phyloP scores from a whole-genome alignment of 1,140 invertebrate species.

The Fopius arisanus region DNA sequence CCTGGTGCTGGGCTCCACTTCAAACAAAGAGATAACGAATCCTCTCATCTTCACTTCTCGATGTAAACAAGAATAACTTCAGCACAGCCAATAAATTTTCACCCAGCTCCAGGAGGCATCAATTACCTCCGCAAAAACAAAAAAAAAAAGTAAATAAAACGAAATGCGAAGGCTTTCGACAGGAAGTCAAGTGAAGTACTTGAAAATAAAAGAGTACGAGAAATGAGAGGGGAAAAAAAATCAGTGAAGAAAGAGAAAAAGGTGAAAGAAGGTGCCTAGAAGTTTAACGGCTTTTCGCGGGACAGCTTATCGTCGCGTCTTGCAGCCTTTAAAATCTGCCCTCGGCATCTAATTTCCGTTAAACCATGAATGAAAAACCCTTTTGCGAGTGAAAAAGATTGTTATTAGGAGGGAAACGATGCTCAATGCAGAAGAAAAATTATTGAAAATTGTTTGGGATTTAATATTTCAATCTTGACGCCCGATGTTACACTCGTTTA shows the following conservation, averaged over 20 bases:
- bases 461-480: slow-evolving; percentile 57
- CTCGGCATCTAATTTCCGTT: background rate
- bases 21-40: slow-evolving; percentile 11
- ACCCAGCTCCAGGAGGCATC: slow-evolving; percentile 6
- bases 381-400: background rate
- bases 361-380: background rate
- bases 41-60: background rate
- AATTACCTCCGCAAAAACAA: background rate
- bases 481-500: slow-evolving; percentile 9
- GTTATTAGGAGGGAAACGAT: background rate
- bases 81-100: slow-evolving; percentile 16
- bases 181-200: slow-evolving; percentile 8
- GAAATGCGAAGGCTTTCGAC: slow-evolving; percentile 12
- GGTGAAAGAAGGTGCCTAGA: slow-evolving; percentile 34
- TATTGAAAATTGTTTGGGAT: slow-evolving; percentile 14
- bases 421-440: background rate
- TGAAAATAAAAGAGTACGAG: background rate
- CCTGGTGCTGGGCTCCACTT: background rate
- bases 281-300: slow-evolving; percentile 8
- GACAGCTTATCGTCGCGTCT: slow-evolving; percentile 6
- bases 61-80: slow-evolving; percentile 2
- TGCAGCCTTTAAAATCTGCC: background rate
- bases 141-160: background rate
- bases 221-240: slow-evolving; percentile 4
- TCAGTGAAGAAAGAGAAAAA: background rate